Evolutionary conservation across 2,888 invertebrate species (phyloP).

Genomic region (Diloba caeruleocephala): DNA sequence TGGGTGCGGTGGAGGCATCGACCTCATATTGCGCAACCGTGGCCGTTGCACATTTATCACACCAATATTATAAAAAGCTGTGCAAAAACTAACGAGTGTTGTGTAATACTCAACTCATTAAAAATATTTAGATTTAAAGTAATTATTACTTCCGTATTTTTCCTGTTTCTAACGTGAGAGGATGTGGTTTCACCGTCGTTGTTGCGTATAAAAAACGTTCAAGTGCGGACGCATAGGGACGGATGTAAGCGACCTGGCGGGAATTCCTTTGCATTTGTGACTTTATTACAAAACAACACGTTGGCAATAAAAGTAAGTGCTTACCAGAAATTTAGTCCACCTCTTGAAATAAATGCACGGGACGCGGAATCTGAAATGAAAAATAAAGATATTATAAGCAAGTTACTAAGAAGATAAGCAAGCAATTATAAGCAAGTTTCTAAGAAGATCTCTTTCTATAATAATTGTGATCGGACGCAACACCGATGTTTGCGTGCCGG

Average conservation of each 20-base stretch:
- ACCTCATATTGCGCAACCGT: slow-evolving; percentile 77
- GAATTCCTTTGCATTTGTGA: slow-evolving; percentile 51
- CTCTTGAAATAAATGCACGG: slow-evolving; percentile 56
- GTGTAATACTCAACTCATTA: slow-evolving; percentile 51
- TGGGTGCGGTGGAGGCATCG: slow-evolving; percentile 70
- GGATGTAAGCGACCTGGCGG: slow-evolving; percentile 64
- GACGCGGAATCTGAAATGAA: slow-evolving; percentile 63
- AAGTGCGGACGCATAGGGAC: slow-evolving; percentile 56
- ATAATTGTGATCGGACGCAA: slow-evolving; percentile 34
- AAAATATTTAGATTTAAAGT: slow-evolving; percentile 19
- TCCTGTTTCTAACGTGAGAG: slow-evolving; percentile 32
- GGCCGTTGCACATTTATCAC: slow-evolving; percentile 65
- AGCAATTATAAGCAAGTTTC: background rate
- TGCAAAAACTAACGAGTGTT: slow-evolving; percentile 46
- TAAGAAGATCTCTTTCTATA: slow-evolving; percentile 21
- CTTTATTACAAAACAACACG: slow-evolving; percentile 40
- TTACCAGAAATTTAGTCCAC: slow-evolving; percentile 65
- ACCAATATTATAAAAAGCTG: slow-evolving; percentile 44
- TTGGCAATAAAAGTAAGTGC: slow-evolving; percentile 46
- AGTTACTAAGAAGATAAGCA: slow-evolving; percentile 3
- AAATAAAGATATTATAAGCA: slow-evolving; percentile 24
- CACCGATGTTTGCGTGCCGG: slow-evolving; percentile 38
- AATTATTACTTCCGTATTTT: slow-evolving; percentile 44
- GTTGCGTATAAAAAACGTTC: slow-evolving; percentile 42
- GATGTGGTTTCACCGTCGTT: slow-evolving; percentile 42